Evolutionary conservation across 2,113 vertebrate species (phyloP).

Genomic region (Salvelinus alpinus): DNA sequence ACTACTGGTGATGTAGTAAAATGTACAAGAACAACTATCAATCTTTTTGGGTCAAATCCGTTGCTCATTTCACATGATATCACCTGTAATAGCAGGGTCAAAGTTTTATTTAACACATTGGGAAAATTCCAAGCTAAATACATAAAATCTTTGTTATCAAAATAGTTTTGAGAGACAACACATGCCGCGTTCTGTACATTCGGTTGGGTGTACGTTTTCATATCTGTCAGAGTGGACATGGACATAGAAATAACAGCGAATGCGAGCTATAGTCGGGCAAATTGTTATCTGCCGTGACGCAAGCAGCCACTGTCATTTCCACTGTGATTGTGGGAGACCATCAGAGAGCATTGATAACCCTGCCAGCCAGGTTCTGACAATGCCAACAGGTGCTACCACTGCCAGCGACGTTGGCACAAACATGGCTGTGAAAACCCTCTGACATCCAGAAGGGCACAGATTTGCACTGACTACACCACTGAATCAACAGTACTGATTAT

Average conservation of each 20-base stretch:
- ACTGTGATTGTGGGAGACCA: conserved; percentile 72
- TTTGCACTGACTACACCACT: conserved; percentile 72
- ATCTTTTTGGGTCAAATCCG: too few relatives aligned
- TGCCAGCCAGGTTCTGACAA: conserved; percentile 79
- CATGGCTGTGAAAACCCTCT: conserved; percentile 67
- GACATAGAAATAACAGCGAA: conserved; percentile 51
- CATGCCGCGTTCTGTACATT: neutral
- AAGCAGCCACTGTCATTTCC: conserved; percentile 72
- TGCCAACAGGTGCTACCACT: conserved; percentile 76
- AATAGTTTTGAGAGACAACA: neutral
- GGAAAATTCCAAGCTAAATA: too few relatives aligned
- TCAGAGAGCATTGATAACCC: conserved; percentile 74
- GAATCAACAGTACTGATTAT: conserved; percentile 79
- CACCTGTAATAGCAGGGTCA: too few relatives aligned
- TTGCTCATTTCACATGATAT: too few relatives aligned
- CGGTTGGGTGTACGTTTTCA: neutral
- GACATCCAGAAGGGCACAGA: conserved; percentile 78
- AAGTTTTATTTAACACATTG: too few relatives aligned
- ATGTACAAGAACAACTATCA: too few relatives aligned
- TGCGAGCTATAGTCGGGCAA: conserved; percentile 55
- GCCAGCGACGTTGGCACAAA: conserved; percentile 75
- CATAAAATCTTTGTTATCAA: too few relatives aligned
- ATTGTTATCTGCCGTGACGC: conserved; percentile 68
- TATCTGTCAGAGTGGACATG: conserved; percentile 31
- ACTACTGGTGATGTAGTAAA: too few relatives aligned